Evolutionary conservation across 2,888 invertebrate genomes (phyloP).

Genomic region (Disparrhopalites patrizii): DNA sequence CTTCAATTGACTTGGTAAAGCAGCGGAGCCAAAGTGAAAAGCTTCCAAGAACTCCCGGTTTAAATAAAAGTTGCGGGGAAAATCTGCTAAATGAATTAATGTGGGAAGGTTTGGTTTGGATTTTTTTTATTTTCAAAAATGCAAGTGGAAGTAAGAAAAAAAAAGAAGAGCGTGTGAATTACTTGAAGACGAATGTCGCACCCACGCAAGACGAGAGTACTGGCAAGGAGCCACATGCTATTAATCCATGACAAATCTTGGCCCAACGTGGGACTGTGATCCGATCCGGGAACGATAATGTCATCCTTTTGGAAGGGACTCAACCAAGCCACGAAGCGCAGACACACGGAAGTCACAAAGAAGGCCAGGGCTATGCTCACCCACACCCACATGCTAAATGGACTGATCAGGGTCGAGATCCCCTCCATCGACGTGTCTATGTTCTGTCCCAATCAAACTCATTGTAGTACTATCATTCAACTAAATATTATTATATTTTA

Average conservation of each 20-base stretch:
- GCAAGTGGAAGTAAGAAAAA: too few species aligned
- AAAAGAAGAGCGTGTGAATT: neutral
- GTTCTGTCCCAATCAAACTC: conserved; percentile 29
- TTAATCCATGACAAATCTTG: conserved; percentile 46
- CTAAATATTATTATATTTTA: neutral
- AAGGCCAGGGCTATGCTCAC: conserved; percentile 46
- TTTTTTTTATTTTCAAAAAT: too few species aligned
- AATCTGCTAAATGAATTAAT: too few species aligned
- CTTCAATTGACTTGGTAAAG: too few species aligned
- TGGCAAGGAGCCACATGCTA: conserved; percentile 46
- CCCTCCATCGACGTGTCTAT: conserved; percentile 38
- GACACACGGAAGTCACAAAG: conserved; percentile 45
- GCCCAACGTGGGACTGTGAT: conserved; percentile 36
- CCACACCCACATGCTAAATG: conserved; percentile 48
- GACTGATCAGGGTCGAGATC: conserved; percentile 37
- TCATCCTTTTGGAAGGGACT: conserved; percentile 47
- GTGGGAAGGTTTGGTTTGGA: too few species aligned
- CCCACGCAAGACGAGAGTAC: conserved; percentile 44
- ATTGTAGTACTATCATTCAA: neutral
- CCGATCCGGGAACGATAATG: conserved; percentile 45
- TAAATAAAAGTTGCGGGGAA: too few species aligned
- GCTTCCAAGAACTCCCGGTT: too few species aligned
- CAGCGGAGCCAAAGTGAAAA: too few species aligned
- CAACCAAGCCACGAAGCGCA: conserved; percentile 45
- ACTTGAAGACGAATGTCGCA: conserved; percentile 42